Conservation (phyloP, 2,113 vertebrate species). For the Paraplagusia blochii region DNA sequence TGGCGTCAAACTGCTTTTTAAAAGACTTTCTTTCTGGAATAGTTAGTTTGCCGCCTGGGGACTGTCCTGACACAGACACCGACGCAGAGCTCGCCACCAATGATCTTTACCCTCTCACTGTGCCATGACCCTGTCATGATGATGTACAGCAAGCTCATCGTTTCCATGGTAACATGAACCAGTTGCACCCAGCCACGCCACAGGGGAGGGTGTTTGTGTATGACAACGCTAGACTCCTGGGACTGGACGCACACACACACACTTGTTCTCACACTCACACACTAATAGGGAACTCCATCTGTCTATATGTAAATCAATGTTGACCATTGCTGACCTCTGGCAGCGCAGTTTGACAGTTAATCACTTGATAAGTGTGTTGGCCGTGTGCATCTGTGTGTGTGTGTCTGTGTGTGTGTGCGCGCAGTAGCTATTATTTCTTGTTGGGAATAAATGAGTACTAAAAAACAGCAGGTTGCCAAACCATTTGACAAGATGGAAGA, state of each 20-base stretch:
- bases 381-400: slow-evolving; percentile 18
- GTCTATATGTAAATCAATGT: slow-evolving; percentile 73
- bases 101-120: slow-evolving; percentile 64
- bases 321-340: slow-evolving; percentile 69
- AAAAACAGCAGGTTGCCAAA: slow-evolving; percentile 39
- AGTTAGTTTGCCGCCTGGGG: slow-evolving; percentile 23
- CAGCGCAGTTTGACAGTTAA: slow-evolving; percentile 72
- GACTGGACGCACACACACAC: slow-evolving; percentile 7
- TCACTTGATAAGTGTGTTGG: slow-evolving; percentile 67
- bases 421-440: slow-evolving; percentile 27
- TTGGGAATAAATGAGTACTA: slow-evolving; percentile 37
- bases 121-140: slow-evolving; percentile 60
- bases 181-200: slow-evolving; percentile 43
- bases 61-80: slow-evolving; percentile 23
- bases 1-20: slow-evolving; percentile 1
- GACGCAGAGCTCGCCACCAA: slow-evolving; percentile 18
- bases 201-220: slow-evolving; percentile 31
- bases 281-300: slow-evolving; percentile 69
- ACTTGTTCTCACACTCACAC: slow-evolving; percentile 16
- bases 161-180: slow-evolving; percentile 68
- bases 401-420: slow-evolving; percentile 17
- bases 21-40: slow-evolving; percentile 17
- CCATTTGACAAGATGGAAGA: slow-evolving; percentile 4
- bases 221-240: slow-evolving; percentile 8
- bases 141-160: slow-evolving; percentile 65